Conservation (phyloP, 1,140 invertebrate genomes). For the Brachystomella parvula region DNA sequence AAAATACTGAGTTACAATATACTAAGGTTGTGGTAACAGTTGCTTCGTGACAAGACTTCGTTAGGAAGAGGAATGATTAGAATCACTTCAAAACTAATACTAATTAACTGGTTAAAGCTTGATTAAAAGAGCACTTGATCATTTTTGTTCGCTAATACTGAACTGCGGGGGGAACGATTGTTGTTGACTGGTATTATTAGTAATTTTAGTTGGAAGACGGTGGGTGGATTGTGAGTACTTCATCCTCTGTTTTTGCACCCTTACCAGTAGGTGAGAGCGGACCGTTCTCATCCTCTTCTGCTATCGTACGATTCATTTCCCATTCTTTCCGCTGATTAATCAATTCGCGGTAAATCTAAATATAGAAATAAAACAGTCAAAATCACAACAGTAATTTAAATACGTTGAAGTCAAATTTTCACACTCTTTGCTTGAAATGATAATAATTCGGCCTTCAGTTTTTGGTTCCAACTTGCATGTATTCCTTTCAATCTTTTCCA, state of each 20-base stretch:
- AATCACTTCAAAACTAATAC: background rate
- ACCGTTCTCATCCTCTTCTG: slow-evolving; percentile 34
- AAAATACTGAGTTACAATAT: no score
- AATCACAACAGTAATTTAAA: background rate
- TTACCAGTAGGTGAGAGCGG: slow-evolving; percentile 33
- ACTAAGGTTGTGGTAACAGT: background rate
- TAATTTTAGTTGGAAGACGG: background rate
- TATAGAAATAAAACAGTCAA: background rate
- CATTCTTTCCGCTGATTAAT: slow-evolving; percentile 35
- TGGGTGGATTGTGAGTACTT: background rate
- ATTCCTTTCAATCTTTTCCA: slow-evolving; percentile 64
- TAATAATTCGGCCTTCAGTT: slow-evolving; percentile 65
- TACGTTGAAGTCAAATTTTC: background rate
- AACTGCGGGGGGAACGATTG: no score
- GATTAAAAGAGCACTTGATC: background rate
- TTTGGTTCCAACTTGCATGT: slow-evolving; percentile 65
- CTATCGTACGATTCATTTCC: slow-evolving; percentile 27
- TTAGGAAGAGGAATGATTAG: background rate
- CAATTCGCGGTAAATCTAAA: slow-evolving; percentile 27
- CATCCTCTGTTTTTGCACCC: background rate
- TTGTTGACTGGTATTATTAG: background rate
- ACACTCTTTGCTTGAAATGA: slow-evolving; percentile 40
- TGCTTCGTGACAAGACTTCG: background rate
- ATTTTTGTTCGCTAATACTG: no score
- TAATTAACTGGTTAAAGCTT: background rate